phyloP scores from a whole-genome alignment of 2,888 invertebrate species.

The Gonocerus acuteangulatus region DNA sequence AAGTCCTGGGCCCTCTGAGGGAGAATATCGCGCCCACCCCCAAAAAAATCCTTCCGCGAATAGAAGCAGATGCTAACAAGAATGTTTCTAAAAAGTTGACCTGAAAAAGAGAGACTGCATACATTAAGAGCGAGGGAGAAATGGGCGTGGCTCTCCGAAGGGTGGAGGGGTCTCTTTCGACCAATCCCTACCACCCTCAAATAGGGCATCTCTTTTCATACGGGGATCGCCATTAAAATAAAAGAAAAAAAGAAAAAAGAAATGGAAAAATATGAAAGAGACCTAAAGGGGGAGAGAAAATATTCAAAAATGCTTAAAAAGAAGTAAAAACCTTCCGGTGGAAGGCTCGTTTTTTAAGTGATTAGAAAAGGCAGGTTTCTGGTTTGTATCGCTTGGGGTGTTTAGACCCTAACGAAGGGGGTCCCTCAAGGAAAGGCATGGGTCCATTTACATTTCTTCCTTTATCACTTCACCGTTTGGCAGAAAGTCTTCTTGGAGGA shows the following conservation, averaged over 20 bases:
- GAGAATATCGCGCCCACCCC: no score
- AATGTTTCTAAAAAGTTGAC: no score
- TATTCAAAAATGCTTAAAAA: slow-evolving; percentile 4
- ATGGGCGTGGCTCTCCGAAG: slow-evolving; percentile 4
- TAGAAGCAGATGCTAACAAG: no score
- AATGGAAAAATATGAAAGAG: not conserved
- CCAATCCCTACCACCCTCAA: slow-evolving; percentile 15
- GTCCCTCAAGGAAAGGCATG: no score
- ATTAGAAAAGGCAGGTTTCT: not conserved
- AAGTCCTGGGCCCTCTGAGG: no score
- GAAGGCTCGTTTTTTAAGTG: slow-evolving; percentile 18
- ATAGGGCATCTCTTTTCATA: slow-evolving; percentile 25
- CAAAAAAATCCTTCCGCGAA: no score
- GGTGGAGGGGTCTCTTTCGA: slow-evolving; percentile 2
- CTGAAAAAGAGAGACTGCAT: no score
- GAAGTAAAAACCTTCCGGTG: not conserved
- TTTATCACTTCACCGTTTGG: slow-evolving; percentile 8
- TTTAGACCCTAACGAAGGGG: no score
- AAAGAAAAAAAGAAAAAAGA: not conserved
- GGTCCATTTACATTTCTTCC: slow-evolving; percentile 24
- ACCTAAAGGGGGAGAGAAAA: not conserved
- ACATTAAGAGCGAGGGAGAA: no score
- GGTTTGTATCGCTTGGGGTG: not conserved
- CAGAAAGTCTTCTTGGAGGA: not conserved
- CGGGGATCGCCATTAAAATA: slow-evolving; percentile 6